phyloP scores from a whole-genome alignment of 2,113 vertebrate species.

The Paradoxurus hermaphroditus region DNA sequence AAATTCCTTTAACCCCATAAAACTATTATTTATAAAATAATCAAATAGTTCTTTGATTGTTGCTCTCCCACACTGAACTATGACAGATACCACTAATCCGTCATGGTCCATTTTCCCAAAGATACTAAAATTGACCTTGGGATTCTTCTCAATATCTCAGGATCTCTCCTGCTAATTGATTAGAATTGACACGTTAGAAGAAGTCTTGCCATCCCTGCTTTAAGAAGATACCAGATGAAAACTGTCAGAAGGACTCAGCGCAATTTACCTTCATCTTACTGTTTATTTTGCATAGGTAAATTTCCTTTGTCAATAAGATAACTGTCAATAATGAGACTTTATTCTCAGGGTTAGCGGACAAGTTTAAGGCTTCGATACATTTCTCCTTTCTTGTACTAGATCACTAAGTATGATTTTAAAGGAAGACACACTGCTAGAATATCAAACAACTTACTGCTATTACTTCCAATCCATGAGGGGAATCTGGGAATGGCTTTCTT shows the following conservation, averaged over 20 bases:
- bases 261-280: not conserved
- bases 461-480: not conserved
- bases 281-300: not conserved
- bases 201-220: not conserved
- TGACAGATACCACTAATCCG: not conserved
- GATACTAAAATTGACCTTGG: not conserved
- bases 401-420: not conserved
- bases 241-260: not conserved
- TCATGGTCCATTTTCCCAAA: not conserved
- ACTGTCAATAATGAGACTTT: not conserved
- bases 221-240: not conserved
- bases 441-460: not conserved
- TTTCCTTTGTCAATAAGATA: slow-evolving; percentile 1
- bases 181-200: not conserved
- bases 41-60: too few species aligned
- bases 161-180: too few species aligned
- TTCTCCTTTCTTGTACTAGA: not conserved
- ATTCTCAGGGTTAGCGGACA: not conserved
- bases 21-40: not conserved
- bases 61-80: not conserved
- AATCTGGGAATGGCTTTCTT: slow-evolving; percentile 1
- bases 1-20: not conserved
- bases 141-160: not conserved
- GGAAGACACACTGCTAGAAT: not conserved
- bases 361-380: not conserved